phyloP scores from a whole-genome alignment of 2,888 invertebrate species.

The Zygothrica quintamaculata region DNA sequence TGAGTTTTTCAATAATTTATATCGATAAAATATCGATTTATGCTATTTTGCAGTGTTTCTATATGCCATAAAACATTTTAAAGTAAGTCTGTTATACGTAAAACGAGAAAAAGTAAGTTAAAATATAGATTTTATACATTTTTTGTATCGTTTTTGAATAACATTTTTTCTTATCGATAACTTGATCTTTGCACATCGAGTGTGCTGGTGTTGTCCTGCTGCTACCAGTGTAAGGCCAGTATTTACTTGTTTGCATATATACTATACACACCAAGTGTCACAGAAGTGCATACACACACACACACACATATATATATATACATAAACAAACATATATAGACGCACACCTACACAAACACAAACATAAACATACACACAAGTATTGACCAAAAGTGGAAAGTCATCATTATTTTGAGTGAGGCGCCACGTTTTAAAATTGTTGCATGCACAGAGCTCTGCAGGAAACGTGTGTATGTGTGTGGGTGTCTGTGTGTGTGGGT shows the following conservation, averaged over 20 bases:
- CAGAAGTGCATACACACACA: background rate
- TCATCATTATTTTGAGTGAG: constrained; percentile 40
- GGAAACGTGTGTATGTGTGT: no score
- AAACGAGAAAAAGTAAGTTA: no score
- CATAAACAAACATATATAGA: background rate
- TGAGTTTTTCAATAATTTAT: no score
- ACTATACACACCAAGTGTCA: background rate
- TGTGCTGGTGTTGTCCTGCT: background rate
- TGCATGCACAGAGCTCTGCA: constrained; percentile 3
- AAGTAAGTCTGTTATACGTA: no score
- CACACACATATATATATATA: background rate
- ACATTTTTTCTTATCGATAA: no score
- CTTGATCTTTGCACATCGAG: no score
- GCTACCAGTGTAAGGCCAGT: background rate
- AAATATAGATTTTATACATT: no score
- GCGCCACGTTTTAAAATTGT: constrained; percentile 17
- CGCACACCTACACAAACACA: background rate
- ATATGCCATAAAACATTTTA: no score
- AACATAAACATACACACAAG: background rate
- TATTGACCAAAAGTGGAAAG: constrained; percentile 29
- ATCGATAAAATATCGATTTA: no score
- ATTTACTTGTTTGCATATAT: background rate
- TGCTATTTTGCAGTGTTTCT: no score
- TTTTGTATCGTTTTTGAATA: no score
- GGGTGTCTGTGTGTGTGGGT: background rate